phyloP scores from a whole-genome alignment of 1,140 invertebrate genomes.

The Streblospio benedicti region DNA sequence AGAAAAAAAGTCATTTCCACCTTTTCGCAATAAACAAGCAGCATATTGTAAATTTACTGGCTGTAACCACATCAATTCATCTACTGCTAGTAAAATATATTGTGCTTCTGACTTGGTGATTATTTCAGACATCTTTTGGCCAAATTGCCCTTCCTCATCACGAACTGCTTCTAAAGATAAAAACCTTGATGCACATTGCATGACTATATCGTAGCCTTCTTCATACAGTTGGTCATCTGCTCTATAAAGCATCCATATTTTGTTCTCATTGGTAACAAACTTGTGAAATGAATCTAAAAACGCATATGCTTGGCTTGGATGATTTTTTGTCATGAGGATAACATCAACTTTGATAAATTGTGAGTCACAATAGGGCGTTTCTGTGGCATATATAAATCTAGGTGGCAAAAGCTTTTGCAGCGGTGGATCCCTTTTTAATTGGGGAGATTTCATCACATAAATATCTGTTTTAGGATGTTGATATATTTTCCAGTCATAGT shows the following conservation, averaged over 20 bases:
- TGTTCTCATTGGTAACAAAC: not conserved
- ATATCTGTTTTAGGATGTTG: no score
- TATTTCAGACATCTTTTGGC: not conserved
- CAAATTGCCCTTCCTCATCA: not conserved
- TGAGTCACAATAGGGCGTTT: not conserved
- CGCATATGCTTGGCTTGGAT: slow-evolving; percentile 1
- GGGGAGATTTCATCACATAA: not conserved
- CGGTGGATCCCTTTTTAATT: not conserved
- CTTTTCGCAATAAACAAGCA: not conserved
- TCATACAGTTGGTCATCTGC: slow-evolving; percentile 3
- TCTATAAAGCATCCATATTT: slow-evolving; percentile 2
- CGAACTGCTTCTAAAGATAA: not conserved
- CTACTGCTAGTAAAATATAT: slow-evolving; percentile 2
- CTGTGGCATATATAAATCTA: not conserved
- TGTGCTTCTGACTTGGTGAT: not conserved
- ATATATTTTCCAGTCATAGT: no score
- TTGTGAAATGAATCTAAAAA: slow-evolving; percentile 1
- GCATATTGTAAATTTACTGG: not conserved
- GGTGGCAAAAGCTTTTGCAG: not conserved
- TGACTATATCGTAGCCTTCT: not conserved
- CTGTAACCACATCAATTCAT: slow-evolving; percentile 9
- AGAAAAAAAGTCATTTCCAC: not conserved
- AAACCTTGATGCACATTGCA: not conserved
- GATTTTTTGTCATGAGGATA: slow-evolving; percentile 7
- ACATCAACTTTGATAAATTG: not conserved